Evolutionary conservation across 2,797 vertebrate genomes (phyloP).

Genomic region (Brachyrhaphis roseni): DNA sequence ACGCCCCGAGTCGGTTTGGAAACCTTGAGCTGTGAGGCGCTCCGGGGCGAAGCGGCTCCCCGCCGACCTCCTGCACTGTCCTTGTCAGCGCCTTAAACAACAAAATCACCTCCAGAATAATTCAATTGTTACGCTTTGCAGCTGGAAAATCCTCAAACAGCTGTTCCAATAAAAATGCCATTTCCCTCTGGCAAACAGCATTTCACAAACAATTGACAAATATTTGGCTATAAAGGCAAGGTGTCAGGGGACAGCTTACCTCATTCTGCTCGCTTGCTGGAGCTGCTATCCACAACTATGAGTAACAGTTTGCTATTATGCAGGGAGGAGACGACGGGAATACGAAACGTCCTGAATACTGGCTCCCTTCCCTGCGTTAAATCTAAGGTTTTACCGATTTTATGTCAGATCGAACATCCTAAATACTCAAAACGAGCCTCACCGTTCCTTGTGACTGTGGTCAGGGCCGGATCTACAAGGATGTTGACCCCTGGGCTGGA

Average conservation of each 20-base stretch:
- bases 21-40: constrained; percentile 59
- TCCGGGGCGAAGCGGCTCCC: constrained; percentile 61
- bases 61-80: constrained; percentile 59
- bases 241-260: constrained; percentile 59
- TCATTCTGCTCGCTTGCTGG: constrained; percentile 38
- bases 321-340: constrained; percentile 14
- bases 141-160: constrained; percentile 60
- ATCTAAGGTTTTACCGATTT: constrained; percentile 4
- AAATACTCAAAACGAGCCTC: constrained; percentile 13
- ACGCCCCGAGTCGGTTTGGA: constrained; percentile 55
- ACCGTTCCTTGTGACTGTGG: not conserved
- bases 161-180: constrained; percentile 58
- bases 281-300: constrained; percentile 33
- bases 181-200: constrained; percentile 61
- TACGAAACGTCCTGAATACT: constrained; percentile 12
- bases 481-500: no score
- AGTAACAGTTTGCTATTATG: constrained; percentile 21
- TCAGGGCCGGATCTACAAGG: no score
- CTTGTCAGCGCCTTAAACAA: constrained; percentile 70
- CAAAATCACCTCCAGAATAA: constrained; percentile 75
- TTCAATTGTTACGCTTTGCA: constrained; percentile 65
- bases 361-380: constrained; percentile 1
- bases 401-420: not conserved
- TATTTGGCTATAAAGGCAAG: constrained; percentile 60
- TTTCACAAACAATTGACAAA: constrained; percentile 69